Percentiles rank a stretch among this genome's conserved stretches.
These are phyloP conservation scores for Polymixis flavicincta DNA, from an alignment of 2,888 invertebrate species.

Conservation along the genomic window DNA sequence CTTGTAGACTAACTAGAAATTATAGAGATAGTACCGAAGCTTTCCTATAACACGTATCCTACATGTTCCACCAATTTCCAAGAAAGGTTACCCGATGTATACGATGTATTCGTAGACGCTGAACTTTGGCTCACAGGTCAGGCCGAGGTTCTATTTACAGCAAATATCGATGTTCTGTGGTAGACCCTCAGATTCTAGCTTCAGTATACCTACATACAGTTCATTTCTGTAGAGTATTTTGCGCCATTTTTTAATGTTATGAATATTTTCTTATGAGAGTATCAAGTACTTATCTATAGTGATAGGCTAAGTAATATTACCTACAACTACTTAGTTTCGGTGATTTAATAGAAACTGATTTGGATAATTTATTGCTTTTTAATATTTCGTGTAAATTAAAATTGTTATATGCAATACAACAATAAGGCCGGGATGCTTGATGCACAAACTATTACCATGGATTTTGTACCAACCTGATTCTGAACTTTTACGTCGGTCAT, in stretches of 20 bases:
- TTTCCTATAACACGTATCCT: neutral
- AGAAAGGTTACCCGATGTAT: slow-evolving; percentile 13
- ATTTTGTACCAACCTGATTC: no score
- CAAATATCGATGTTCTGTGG: slow-evolving; percentile 38
- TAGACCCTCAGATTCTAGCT: slow-evolving; percentile 5
- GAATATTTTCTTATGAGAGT: neutral
- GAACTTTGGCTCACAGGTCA: slow-evolving; percentile 51
- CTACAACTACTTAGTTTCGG: no score
- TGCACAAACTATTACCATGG: no score
- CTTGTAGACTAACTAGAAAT: neutral
- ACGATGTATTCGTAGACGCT: slow-evolving; percentile 34
- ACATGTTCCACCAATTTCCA: neutral
- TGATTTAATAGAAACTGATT: no score
- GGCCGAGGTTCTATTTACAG: slow-evolving; percentile 40
- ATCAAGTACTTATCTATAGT: neutral
- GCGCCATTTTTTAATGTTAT: neutral
- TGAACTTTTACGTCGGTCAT: no score
- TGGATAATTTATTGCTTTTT: neutral
- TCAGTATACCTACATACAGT: neutral
- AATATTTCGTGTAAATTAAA: neutral
- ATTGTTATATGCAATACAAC: no score
- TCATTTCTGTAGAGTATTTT: neutral
- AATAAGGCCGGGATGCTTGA: no score
- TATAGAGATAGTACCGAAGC: neutral
- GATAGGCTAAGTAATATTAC: neutral